phyloP scores from a whole-genome alignment of 2,888 invertebrate species.

The Cyaniris semiargus region DNA sequence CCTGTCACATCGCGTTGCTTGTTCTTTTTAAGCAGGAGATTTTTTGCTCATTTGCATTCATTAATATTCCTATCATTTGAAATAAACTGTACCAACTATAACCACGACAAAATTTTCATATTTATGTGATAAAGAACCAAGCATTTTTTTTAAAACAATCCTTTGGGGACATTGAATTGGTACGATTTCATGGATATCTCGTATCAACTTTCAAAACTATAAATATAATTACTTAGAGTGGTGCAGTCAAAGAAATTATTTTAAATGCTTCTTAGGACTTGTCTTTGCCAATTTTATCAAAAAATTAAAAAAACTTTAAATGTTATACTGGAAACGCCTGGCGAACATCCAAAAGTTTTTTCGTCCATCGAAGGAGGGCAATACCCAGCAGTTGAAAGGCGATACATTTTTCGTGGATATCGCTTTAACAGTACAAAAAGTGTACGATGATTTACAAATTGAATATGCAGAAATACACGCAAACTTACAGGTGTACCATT shows the following conservation, averaged over 20 bases:
- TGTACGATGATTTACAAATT: not conserved
- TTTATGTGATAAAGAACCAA: slow-evolving; percentile 30
- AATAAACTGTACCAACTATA: slow-evolving; percentile 36
- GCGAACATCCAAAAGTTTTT: slow-evolving; percentile 5
- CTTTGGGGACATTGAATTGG: not conserved
- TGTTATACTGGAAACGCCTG: not conserved
- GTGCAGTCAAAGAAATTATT: not conserved
- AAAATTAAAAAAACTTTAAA: not conserved
- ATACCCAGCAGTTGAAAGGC: slow-evolving; percentile 6
- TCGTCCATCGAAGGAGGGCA: not conserved
- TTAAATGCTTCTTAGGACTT: not conserved
- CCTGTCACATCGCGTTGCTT: slow-evolving; percentile 58
- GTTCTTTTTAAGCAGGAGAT: slow-evolving; percentile 49
- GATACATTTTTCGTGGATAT: not conserved
- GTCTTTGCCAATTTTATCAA: not conserved
- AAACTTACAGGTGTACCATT: not conserved
- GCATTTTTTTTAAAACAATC: not conserved
- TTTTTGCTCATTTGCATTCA: slow-evolving; percentile 60
- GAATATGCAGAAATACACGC: not conserved
- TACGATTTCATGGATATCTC: not conserved
- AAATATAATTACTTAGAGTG: not conserved
- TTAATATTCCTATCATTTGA: slow-evolving; percentile 46
- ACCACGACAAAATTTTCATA: not conserved
- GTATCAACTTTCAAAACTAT: not conserved
- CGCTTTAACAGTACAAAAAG: not conserved